Evolutionary conservation across 2,797 vertebrate species (phyloP).

Genomic region (Adelosebastes latens): DNA sequence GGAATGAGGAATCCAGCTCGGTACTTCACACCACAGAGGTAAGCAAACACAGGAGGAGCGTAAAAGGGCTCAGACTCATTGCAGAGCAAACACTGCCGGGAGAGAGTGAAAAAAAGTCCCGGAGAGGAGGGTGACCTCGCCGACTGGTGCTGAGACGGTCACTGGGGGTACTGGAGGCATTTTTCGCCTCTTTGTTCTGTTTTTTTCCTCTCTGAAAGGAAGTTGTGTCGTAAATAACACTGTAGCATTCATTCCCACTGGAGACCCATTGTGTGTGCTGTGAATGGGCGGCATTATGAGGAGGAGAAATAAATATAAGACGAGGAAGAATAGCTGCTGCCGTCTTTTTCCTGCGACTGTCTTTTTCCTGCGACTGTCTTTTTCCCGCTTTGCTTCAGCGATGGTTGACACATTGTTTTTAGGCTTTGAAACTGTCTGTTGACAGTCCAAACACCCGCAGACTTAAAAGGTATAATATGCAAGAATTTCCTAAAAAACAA

Average conservation of each 20-base stretch:
- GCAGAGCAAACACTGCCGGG: constrained; percentile 62
- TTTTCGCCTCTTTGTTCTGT: constrained; percentile 69
- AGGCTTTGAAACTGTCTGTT: not conserved
- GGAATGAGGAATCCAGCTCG: constrained; percentile 71
- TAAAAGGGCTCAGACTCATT: constrained; percentile 27
- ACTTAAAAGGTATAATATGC: too few species aligned
- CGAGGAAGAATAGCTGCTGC: constrained; percentile 61
- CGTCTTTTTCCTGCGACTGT: constrained; percentile 54
- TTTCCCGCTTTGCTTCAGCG: not conserved
- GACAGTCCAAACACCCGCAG: not conserved
- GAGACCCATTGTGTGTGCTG: constrained; percentile 74
- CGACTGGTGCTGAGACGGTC: constrained; percentile 59
- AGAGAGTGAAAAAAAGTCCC: constrained; percentile 34
- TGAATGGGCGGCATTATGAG: constrained; percentile 80
- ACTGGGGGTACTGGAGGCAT: constrained; percentile 51
- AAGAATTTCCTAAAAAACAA: too few species aligned
- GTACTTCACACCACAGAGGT: constrained; percentile 68
- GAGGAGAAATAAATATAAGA: constrained; percentile 74
- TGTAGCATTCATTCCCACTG: constrained; percentile 71
- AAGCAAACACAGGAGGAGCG: constrained; percentile 63
- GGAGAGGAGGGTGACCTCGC: constrained; percentile 67
- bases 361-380: constrained; percentile 37
- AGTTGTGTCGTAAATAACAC: constrained; percentile 78
- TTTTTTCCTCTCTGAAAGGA: constrained; percentile 59
- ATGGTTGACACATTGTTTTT: constrained; percentile 12